Base-by-base conservation (phyloP, 2,888 invertebrate genomes). In the Ephialtes manifestator region DNA sequence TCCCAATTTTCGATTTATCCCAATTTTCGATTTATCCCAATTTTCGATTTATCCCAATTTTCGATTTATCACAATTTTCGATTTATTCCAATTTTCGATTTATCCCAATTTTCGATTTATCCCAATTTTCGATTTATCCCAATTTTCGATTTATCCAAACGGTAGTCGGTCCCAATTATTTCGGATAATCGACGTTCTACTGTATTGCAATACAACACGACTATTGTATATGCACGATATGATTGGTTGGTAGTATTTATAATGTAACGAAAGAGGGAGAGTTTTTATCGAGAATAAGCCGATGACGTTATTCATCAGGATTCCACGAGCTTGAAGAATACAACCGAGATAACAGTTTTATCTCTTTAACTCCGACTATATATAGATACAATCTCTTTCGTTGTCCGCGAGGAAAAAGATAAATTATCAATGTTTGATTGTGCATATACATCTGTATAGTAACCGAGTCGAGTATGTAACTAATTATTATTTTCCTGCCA, bases 291-390 rank as follows among this genome's bases (percentile, higher is more conserved):
- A 24, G 43, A 74, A 78, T 28, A 68, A 74, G n/a, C 35, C 35
- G 75, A 79, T 85, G 84, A 81, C 81, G 84, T 85, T 79, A 65
- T 75, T 71, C 18, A 48, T 77, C 28, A 65, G 39, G 70, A 74
- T 85, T 65, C 67, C 77, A 24, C 75, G 28, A 71, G 75, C 46
- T 24, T 11, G 43, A 31, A 18, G 20, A 18, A 18, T 4, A 70
- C 20, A 13, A 35, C 24, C 39, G 63, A 48, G 84, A 81, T 81
- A 81, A 77, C 18, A 77, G 46, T 31, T 77, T 68, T 67, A 51
- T 39, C 78, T 81, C 63, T 63, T 76, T 68, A 35, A 53, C 48
- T 74, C 11, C 15, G 55, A 75, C 67, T 43, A 65, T 72, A 48
- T 53, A 81, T 55, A 68, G 77, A 35, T 60, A 31, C 48, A 46